These are phyloP conservation scores for Gobionotothen gibberifrons DNA, from an alignment of 2,797 vertebrate species.

Conservation along the genomic window DNA sequence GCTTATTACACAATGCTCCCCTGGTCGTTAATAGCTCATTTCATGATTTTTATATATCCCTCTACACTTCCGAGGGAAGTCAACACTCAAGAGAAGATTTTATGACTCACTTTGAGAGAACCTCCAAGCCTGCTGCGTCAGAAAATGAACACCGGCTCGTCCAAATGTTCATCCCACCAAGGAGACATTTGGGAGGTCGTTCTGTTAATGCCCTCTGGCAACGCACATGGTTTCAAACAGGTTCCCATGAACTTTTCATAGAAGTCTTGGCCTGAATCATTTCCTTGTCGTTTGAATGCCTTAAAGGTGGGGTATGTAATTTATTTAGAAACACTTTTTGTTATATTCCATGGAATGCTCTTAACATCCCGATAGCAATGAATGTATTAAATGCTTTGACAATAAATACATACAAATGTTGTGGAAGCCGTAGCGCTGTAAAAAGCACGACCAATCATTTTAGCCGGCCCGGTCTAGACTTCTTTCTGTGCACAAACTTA, in stretches of 20 bases:
- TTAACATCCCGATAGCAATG: too few species aligned
- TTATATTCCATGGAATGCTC: too few species aligned
- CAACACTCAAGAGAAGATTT: constrained; percentile 34
- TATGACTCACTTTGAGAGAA: constrained; percentile 45
- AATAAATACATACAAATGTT: too few species aligned
- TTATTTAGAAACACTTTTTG: too few species aligned
- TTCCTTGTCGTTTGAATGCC: constrained; percentile 28
- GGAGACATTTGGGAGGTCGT: constrained; percentile 40
- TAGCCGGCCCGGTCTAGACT: too few species aligned
- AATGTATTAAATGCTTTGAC: too few species aligned
- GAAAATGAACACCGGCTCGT: constrained; percentile 40
- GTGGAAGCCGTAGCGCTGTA: too few species aligned
- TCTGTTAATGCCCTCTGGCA: constrained; percentile 55
- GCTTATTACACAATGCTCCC: constrained; percentile 11
- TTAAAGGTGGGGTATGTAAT: too few species aligned
- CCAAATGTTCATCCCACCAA: constrained; percentile 60
- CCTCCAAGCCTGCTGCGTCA: constrained; percentile 47
- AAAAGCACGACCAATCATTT: too few species aligned
- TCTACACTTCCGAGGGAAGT: constrained; percentile 25
- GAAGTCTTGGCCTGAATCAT: constrained; percentile 42
- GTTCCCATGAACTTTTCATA: constrained; percentile 49
- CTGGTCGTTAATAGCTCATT: constrained; percentile 26
- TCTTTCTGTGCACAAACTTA: too few species aligned
- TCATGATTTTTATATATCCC: constrained; percentile 32
- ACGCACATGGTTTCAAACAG: constrained; percentile 58